These are phyloP conservation scores for Tolmerus cingulatus DNA, from an alignment of 2,888 invertebrate genomes.

Conservation along the genomic window DNA sequence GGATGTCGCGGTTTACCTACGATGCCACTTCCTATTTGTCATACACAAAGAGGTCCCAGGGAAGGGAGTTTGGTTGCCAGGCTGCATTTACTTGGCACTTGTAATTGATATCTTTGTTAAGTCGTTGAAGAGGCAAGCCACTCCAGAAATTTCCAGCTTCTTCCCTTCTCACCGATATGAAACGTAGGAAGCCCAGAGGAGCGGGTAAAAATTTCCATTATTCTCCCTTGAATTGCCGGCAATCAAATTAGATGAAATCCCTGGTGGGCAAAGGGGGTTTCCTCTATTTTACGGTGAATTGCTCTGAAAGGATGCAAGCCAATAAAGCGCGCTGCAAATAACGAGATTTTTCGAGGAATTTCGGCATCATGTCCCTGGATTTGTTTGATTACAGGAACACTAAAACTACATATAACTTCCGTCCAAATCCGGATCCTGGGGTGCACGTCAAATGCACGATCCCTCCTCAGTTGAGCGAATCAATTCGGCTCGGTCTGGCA, in stretches of 20 bases:
- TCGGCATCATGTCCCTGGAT: background rate
- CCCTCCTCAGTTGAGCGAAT: background rate
- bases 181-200: background rate
- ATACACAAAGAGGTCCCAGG: background rate
- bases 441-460: background rate
- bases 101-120: slow-evolving; percentile 2
- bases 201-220: background rate
- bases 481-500: background rate
- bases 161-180: background rate
- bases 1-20: slow-evolving; percentile 2
- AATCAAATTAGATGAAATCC: slow-evolving; percentile 21
- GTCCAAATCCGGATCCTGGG: background rate
- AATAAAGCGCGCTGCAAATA: background rate
- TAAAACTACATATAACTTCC: background rate
- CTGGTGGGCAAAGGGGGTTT: background rate
- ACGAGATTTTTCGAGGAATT: background rate
- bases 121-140: background rate
- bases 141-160: background rate
- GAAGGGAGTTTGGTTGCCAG: background rate
- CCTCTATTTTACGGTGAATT: background rate
- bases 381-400: slow-evolving; percentile 8
- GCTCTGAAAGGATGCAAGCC: background rate
- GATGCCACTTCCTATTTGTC: background rate
- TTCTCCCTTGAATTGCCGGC: background rate
- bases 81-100: background rate